A percentile compares a stretch with the other conserved stretches of the same genome.
Conservation (phyloP, 2,113 vertebrate species). For the Atractosteus spatula region DNA sequence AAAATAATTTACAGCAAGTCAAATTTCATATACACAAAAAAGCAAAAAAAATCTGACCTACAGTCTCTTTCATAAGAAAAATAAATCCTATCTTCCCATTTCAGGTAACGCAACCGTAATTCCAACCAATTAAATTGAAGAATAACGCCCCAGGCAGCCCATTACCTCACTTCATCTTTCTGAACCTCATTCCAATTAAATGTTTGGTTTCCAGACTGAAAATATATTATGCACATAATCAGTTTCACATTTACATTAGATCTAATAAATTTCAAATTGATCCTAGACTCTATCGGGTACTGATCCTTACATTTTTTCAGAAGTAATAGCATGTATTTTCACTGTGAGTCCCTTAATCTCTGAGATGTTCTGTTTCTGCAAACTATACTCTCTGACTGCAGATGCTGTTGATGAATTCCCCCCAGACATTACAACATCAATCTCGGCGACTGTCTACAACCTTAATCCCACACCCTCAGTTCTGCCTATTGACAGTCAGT, state of each 20-base stretch:
- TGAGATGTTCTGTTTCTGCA: too few species aligned
- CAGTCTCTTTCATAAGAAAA: constrained; percentile 4
- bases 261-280: constrained; percentile 18
- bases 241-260: constrained; percentile 18
- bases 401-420: not conserved
- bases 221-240: constrained; percentile 24
- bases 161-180: constrained; percentile 1
- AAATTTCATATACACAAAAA: constrained; percentile 22
- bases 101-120: not conserved
- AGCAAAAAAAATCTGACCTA: constrained; percentile 6
- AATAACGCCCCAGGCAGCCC: constrained; percentile 4
- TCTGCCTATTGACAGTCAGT: not conserved
- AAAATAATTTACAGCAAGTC: constrained; percentile 27
- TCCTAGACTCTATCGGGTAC: not conserved
- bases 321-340: constrained; percentile 14
- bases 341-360: not conserved
- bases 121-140: constrained; percentile 13
- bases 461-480: not conserved
- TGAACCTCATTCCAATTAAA: constrained; percentile 25
- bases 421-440: not conserved
- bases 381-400: not conserved
- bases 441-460: not conserved
- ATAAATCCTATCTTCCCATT: constrained; percentile 14
- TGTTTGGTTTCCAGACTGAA: constrained; percentile 17
- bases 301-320: constrained; percentile 8